A percentile compares a stretch with the other conserved stretches of the same genome.
Evolutionary conservation across 2,113 vertebrate species (phyloP).

Genomic region (Empidonax alnorum): DNA sequence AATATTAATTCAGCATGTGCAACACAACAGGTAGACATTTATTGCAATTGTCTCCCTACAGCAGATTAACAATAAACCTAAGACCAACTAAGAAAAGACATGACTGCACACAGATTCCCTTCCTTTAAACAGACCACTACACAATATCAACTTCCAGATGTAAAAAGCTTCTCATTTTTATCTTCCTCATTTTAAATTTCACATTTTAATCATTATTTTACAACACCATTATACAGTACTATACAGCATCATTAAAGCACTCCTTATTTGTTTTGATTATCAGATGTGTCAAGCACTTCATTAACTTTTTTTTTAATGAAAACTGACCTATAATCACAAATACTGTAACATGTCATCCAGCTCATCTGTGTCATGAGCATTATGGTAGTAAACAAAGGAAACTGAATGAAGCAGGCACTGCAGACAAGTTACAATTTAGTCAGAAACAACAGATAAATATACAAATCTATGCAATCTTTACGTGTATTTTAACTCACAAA

Average conservation of each 20-base stretch:
- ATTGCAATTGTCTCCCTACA: background rate
- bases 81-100: background rate
- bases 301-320: background rate
- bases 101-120: background rate
- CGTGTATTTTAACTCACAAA: background rate
- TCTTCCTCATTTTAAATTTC: background rate
- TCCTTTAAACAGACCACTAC: background rate
- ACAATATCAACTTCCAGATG: background rate
- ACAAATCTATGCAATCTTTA: background rate
- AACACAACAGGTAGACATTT: background rate
- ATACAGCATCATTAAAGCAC: background rate
- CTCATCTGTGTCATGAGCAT: background rate
- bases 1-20: background rate
- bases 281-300: background rate
- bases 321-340: background rate
- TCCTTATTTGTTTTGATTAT: background rate
- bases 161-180: background rate
- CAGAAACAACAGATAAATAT: background rate
- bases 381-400: background rate
- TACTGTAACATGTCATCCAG: background rate
- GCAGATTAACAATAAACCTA: background rate
- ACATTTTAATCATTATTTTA: background rate
- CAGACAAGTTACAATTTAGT: background rate
- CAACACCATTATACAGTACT: background rate
- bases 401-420: background rate